Conservation (phyloP, 1,140 invertebrate genomes). For the Neuroterus valhalla region DNA sequence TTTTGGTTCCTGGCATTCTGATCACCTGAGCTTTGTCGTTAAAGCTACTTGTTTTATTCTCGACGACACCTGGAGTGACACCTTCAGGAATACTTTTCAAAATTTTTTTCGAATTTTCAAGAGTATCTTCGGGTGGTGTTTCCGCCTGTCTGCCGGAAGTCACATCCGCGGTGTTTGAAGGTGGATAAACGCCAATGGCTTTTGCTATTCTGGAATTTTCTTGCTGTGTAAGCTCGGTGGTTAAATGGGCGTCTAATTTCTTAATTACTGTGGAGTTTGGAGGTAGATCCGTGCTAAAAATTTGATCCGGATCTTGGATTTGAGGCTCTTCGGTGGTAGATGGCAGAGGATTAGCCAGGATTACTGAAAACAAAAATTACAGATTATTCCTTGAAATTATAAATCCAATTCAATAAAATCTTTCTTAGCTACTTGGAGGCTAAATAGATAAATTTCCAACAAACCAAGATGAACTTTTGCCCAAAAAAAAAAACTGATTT, state of each 20-base stretch:
- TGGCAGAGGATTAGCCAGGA: constrained; percentile 58
- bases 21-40: constrained; percentile 27
- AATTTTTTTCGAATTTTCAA: not conserved
- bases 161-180: not conserved
- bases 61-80: not conserved
- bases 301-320: constrained; percentile 36
- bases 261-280: constrained; percentile 8
- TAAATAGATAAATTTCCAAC: no score
- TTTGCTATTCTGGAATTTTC: constrained; percentile 60
- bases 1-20: constrained; percentile 46
- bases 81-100: not conserved
- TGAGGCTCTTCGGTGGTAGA: constrained; percentile 58
- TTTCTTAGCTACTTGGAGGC: no score
- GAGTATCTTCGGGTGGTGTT: not conserved
- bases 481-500: no score
- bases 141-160: not conserved
- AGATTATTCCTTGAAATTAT: no score
- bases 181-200: constrained; percentile 57
- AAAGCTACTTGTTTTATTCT: not conserved
- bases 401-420: no score
- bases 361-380: constrained; percentile 45
- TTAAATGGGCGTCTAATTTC: constrained; percentile 33
- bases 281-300: constrained; percentile 22
- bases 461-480: no score
- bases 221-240: not conserved